Conservation (phyloP, 1,140 invertebrate genomes). For the Heterodera carotae region DNA sequence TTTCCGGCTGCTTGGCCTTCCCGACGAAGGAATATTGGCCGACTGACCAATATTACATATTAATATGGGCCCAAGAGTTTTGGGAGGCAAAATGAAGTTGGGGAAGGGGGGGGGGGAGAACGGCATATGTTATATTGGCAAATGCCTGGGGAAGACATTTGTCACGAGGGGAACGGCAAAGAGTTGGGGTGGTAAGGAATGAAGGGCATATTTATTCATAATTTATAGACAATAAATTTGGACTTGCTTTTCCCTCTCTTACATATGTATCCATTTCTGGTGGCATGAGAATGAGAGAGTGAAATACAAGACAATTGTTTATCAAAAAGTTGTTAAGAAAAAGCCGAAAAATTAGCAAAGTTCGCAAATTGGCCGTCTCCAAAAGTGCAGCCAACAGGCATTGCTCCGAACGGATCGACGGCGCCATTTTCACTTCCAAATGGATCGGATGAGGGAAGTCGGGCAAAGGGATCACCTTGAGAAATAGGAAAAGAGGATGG, state of each 20-base stretch:
- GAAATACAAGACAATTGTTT: slow-evolving; percentile 6
- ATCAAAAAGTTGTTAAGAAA: slow-evolving; percentile 2
- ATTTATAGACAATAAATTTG: too few species aligned
- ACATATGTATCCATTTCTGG: not conserved
- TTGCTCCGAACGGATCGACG: slow-evolving; percentile 13
- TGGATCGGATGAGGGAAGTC: slow-evolving; percentile 4
- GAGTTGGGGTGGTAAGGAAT: not conserved
- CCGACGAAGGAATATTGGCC: not conserved
- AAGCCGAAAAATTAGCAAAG: slow-evolving; percentile 31
- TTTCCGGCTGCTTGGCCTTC: not conserved
- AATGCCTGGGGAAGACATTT: not conserved
- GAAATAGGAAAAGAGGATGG: too few species aligned
- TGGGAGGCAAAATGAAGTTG: not conserved
- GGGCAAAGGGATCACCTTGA: not conserved
- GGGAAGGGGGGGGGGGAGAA: not conserved
- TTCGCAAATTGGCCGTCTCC: slow-evolving; percentile 17
- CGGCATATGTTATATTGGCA: not conserved
- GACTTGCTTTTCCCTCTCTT: too few species aligned
- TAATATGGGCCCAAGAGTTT: not conserved
- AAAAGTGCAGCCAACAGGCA: not conserved
- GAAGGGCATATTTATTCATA: not conserved
- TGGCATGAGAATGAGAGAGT: not conserved
- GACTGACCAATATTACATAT: not conserved
- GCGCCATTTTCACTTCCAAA: not conserved
- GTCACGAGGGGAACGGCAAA: not conserved